These are phyloP conservation scores for Eumeta japonica DNA, from an alignment of 1,140 invertebrate genomes.

Conservation along the genomic window DNA sequence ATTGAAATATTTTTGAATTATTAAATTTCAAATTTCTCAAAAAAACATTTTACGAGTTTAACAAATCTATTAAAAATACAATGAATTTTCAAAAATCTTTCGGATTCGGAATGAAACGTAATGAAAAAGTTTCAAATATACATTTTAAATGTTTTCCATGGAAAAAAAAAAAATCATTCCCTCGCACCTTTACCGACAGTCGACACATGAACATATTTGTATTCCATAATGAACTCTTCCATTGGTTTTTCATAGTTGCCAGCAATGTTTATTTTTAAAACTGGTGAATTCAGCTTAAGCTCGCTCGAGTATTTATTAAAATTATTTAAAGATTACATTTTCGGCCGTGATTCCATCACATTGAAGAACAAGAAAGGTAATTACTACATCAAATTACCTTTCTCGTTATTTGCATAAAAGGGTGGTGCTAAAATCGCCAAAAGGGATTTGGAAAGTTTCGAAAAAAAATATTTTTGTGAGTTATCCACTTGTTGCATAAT, in stretches of 20 bases:
- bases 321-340: constrained; percentile 9
- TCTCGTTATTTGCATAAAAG: constrained; percentile 4
- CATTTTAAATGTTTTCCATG: constrained; percentile 10
- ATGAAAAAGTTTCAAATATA: constrained; percentile 8
- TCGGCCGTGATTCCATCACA: constrained; percentile 15
- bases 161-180: constrained; percentile 17
- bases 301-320: constrained; percentile 9
- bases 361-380: constrained; percentile 10
- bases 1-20: constrained; percentile 14
- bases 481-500: no score
- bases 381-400: constrained; percentile 10
- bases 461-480: no score
- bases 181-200: constrained; percentile 14
- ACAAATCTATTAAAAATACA: constrained; percentile 8
- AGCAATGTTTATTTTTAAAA: constrained; percentile 12
- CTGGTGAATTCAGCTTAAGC: constrained; percentile 11
- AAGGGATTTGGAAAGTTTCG: no score
- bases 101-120: constrained; percentile 7
- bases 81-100: constrained; percentile 7
- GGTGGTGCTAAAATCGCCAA: no score
- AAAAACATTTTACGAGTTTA: constrained; percentile 8
- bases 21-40: no score
- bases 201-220: constrained; percentile 13
- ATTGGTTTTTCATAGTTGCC: constrained; percentile 15
- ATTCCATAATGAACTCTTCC: constrained; percentile 13